Percentiles rank a stretch among this genome's conserved stretches.
phyloP scores from a whole-genome alignment of 2,797 vertebrate species.

The Epinephelus awoara region DNA sequence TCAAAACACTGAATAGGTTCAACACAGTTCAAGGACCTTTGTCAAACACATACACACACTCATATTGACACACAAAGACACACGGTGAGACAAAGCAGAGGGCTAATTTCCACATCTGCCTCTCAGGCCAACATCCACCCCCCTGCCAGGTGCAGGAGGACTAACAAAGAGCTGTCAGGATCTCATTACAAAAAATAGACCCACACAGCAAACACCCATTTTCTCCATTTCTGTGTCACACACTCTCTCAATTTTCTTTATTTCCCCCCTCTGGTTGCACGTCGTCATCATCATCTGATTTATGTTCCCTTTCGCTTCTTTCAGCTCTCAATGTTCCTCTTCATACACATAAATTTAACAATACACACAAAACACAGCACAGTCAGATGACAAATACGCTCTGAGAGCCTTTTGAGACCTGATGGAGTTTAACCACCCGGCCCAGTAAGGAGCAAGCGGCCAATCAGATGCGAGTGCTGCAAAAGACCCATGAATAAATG shows the following conservation, averaged over 20 bases:
- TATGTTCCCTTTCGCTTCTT: slow-evolving; percentile 19
- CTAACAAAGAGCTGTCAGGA: slow-evolving; percentile 59
- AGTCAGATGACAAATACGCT: background rate
- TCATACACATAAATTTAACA: background rate
- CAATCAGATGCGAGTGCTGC: slow-evolving; percentile 25
- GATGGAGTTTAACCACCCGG: slow-evolving; percentile 6
- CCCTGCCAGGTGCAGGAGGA: slow-evolving; percentile 62
- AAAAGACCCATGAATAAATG: slow-evolving; percentile 56
- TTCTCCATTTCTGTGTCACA: no score
- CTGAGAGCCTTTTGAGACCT: background rate
- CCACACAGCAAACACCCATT: slow-evolving; percentile 15
- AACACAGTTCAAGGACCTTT: background rate
- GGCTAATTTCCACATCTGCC: slow-evolving; percentile 51
- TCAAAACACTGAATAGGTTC: slow-evolving; percentile 11
- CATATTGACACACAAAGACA: slow-evolving; percentile 5
- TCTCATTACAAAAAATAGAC: slow-evolving; percentile 57
- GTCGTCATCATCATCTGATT: slow-evolving; percentile 4
- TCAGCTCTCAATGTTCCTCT: background rate
- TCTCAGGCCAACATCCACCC: slow-evolving; percentile 32
- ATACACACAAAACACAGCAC: background rate
- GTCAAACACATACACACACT: slow-evolving; percentile 2
- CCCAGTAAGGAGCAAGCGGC: background rate
- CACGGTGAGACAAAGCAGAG: slow-evolving; percentile 38
- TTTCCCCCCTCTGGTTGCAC: slow-evolving; percentile 5
- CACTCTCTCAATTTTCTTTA: slow-evolving; percentile 9